Conservation (phyloP, 2,797 vertebrate genomes). For the Lepilemur septentrionalis region DNA sequence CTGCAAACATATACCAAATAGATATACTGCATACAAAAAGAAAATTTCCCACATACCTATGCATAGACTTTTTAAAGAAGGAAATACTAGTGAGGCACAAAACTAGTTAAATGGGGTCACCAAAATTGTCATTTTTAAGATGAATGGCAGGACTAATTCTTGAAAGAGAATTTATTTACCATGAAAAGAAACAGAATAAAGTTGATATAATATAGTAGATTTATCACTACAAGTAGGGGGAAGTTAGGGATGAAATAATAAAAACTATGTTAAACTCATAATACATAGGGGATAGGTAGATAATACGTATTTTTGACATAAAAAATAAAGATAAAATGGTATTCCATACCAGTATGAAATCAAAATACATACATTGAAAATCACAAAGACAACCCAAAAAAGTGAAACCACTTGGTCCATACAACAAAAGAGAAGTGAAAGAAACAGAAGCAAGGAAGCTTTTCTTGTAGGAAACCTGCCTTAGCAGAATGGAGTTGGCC, state of each 20-base stretch:
- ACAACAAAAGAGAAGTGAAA: neutral
- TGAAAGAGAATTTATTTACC: neutral
- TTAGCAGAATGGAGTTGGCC: neutral
- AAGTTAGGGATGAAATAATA: neutral
- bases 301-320: neutral
- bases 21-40: neutral
- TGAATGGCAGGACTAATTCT: neutral
- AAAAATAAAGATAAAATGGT: neutral
- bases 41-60: neutral
- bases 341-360: neutral
- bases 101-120: neutral
- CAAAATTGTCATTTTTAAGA: neutral
- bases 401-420: neutral
- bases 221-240: neutral
- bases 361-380: neutral
- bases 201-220: neutral
- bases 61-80: neutral
- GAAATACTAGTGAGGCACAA: neutral
- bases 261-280: neutral
- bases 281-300: neutral
- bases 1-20: neutral
- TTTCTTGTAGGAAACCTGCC: neutral
- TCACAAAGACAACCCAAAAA: neutral
- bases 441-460: neutral
- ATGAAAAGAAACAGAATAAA: neutral